Evolutionary conservation across 2,113 vertebrate genomes (phyloP), one percentile per base, ranked within the genome.

Genomic region (Athene cunicularia): DNA sequence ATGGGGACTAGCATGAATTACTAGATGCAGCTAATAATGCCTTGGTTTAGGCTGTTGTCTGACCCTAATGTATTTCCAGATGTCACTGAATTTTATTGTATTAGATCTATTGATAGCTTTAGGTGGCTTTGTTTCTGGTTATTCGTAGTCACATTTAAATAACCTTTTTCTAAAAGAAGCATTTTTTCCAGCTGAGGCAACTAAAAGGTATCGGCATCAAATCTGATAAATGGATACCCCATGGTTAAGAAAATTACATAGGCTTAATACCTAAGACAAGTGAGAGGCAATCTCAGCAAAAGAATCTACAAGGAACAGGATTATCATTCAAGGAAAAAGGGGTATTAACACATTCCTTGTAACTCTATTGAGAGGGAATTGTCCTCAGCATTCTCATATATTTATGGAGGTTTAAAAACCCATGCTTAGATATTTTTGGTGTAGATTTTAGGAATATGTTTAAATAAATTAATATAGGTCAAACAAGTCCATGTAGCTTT

Each of bases 201-300:
- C 84, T 90, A 68, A 68, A 49, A 93, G 45, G 50, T 87, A 64
- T 89, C 81, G 94, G 70, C 86, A 72, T 81, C 68, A 91, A 88
- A 90, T 96, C 93, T 96, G 89, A 94, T 96, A 91, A 97, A 88
- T 94, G 90, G 87, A 58, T 94, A 60, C 68, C 95, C 96, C 66
- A 72, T 12, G 86, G 92, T 95, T 96, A 94, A 74, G 80, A 92
- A 96, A 98, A 97, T 98, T 97, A 80, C 60, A 79, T 45, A 52
- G 47, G 64, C 63, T 93, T 97, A 95, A 85, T 88, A 93, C 91
- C 87, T 83, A 14, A 71, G 80, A 95, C 87, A 91, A 88, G 67
- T 17, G 84, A 81, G 93, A 79, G 94, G 71, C 52, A 86, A 75
- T 93, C 94, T 97, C 90, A 96, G 95, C 84, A 86, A 73, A 95